Conservation (phyloP, 2,888 invertebrate species). For the Syrphus vitripennis region DNA sequence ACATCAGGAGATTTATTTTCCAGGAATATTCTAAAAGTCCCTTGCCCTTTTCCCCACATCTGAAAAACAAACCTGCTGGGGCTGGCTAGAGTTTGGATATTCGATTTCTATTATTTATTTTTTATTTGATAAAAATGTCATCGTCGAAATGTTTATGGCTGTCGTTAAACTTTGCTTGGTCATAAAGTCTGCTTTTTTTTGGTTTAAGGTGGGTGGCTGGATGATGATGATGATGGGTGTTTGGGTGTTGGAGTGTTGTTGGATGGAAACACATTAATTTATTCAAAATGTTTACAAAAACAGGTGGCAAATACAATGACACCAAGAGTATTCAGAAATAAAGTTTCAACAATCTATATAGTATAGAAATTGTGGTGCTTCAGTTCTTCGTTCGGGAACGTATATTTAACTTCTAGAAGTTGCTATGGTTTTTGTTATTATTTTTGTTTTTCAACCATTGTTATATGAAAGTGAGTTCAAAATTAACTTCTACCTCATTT, state of each 20-base stretch:
- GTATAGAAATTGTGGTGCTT: slow-evolving; percentile 1
- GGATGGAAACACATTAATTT: slow-evolving; percentile 50
- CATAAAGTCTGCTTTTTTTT: slow-evolving; percentile 31
- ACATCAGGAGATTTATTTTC: slow-evolving; percentile 54
- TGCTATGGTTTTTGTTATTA: background rate
- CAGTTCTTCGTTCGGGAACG: background rate
- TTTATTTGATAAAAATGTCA: slow-evolving; percentile 64
- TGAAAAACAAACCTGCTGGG: background rate
- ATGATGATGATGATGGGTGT: background rate
- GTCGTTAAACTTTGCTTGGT: slow-evolving; percentile 56
- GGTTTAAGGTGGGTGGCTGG: background rate
- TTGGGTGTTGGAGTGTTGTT: background rate
- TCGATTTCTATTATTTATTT: slow-evolving; percentile 45
- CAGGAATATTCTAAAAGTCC: slow-evolving; percentile 11
- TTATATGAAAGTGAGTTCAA: background rate
- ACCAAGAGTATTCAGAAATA: slow-evolving; percentile 31
- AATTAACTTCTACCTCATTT: slow-evolving; percentile 55
- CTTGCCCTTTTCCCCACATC: background rate
- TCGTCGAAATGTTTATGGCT: slow-evolving; percentile 65
- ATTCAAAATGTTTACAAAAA: slow-evolving; percentile 60
- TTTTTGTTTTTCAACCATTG: background rate
- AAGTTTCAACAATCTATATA: slow-evolving; percentile 2
- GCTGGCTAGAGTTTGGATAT: background rate
- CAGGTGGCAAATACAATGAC: slow-evolving; percentile 28
- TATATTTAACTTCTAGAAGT: background rate